phyloP scores from a whole-genome alignment of 2,113 vertebrate species.

The Entomyzon cyanotis region DNA sequence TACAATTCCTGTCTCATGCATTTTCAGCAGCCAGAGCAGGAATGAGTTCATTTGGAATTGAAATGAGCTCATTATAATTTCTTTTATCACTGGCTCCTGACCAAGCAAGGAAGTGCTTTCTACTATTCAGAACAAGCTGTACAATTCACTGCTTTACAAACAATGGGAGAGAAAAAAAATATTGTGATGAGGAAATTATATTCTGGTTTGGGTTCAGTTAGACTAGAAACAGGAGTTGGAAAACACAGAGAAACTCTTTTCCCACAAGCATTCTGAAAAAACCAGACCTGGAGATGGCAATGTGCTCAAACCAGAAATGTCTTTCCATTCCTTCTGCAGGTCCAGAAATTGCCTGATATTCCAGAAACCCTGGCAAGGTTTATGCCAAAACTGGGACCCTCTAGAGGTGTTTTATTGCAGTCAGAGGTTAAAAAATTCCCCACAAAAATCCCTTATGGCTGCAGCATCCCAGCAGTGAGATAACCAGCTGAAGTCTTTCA shows the following conservation, averaged over 20 bases:
- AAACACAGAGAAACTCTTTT: background rate
- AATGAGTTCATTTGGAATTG: constrained; percentile 36
- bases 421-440: background rate
- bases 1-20: background rate
- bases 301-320: background rate
- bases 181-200: background rate
- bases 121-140: background rate
- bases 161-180: background rate
- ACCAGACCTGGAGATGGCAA: background rate
- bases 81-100: constrained; percentile 5
- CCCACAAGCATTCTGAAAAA: background rate
- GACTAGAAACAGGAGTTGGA: background rate
- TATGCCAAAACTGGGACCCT: background rate
- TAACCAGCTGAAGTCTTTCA: background rate
- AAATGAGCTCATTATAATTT: constrained; percentile 30
- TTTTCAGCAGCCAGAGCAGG: constrained; percentile 44
- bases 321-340: background rate
- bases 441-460: background rate
- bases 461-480: background rate
- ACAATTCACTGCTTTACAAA: background rate
- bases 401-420: background rate
- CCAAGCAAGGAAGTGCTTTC: background rate
- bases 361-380: background rate
- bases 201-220: background rate
- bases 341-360: background rate